Evolutionary conservation across 2,888 invertebrate species (phyloP).

Genomic region (Dioctria rufipes): DNA sequence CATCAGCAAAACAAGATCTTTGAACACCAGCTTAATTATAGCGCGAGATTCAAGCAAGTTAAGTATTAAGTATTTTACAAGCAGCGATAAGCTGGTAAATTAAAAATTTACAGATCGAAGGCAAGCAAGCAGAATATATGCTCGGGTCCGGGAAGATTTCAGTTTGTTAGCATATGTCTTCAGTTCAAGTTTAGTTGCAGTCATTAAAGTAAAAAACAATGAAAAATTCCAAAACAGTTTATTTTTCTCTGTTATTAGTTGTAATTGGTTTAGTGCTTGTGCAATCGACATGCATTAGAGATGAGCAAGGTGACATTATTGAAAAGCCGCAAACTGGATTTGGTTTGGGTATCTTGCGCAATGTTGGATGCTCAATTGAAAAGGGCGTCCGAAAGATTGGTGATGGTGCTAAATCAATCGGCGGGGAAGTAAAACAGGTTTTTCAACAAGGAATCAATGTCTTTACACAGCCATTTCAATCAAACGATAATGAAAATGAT

Average conservation of each 20-base stretch:
- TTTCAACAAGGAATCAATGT: slow-evolving; percentile 2
- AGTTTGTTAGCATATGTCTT: not conserved
- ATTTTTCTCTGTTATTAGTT: not conserved
- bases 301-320: slow-evolving; percentile 14
- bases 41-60: not conserved
- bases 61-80: not conserved
- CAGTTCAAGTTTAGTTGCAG: too few relatives aligned
- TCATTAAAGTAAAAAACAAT: not conserved
- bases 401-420: slow-evolving; percentile 2
- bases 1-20: not conserved
- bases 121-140: not conserved
- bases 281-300: slow-evolving; percentile 6
- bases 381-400: slow-evolving; percentile 43
- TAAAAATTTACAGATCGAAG: not conserved
- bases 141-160: not conserved
- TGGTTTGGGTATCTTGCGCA: slow-evolving; percentile 6
- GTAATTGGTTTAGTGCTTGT: not conserved
- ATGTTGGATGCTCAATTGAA: slow-evolving; percentile 48
- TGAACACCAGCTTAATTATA: not conserved
- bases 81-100: not conserved
- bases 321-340: not conserved
- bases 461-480: slow-evolving; percentile 4
- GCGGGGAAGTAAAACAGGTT: not conserved
- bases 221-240: not conserved
- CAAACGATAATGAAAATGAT: not conserved